These are phyloP conservation scores for Procavia capensis DNA, from an alignment of 2,113 vertebrate genomes.

Conservation along the genomic window DNA sequence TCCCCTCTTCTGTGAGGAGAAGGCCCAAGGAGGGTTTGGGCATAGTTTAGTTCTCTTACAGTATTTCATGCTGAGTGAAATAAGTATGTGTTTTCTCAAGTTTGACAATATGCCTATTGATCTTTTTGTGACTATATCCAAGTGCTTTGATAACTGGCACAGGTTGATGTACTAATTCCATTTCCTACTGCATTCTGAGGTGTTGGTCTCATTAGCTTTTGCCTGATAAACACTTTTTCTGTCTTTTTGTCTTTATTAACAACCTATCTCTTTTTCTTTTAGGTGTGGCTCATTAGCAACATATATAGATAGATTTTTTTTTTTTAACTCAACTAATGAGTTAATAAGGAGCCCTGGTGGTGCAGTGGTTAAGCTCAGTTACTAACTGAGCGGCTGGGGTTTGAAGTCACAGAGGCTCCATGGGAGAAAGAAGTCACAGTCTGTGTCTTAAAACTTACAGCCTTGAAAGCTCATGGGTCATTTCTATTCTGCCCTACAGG, in stretches of 20 bases:
- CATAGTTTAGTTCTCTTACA: not conserved
- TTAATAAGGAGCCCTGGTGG: no score
- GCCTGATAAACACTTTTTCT: not conserved
- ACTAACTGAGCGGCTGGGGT: no score
- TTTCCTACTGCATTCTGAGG: not conserved
- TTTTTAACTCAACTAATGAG: not conserved
- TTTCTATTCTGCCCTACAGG: no score
- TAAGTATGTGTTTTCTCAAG: not conserved
- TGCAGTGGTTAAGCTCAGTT: no score
- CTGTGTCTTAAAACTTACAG: no score
- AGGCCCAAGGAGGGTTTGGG: not conserved
- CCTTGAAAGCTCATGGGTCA: no score
- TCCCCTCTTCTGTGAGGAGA: not conserved
- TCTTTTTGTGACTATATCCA: not conserved
- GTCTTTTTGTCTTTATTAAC: not conserved
- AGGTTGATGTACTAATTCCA: not conserved
- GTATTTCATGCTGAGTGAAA: not conserved
- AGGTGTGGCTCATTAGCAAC: not conserved
- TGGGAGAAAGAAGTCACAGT: no score
- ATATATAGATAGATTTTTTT: not conserved
- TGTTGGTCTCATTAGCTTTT: not conserved
- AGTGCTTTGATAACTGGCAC: not conserved
- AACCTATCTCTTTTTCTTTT: not conserved
- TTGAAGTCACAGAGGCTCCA: no score
- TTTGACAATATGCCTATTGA: not conserved